Base-by-base conservation (phyloP, 2,888 invertebrate genomes). In the Hofmannophila pseudospretella region DNA sequence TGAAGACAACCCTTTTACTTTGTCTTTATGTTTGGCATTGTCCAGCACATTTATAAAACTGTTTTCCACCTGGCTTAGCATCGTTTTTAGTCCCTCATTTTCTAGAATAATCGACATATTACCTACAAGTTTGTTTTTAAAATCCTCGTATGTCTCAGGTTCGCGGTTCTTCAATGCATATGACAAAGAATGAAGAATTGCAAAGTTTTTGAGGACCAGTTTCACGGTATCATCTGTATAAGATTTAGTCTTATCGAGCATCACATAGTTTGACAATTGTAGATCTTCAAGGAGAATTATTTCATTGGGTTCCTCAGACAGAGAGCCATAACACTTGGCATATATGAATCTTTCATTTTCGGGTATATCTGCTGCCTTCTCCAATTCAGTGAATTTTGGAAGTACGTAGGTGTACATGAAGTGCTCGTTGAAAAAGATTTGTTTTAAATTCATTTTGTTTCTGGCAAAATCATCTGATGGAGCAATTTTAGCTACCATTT, bases 231-330 rank as follows among this genome's bases (percentile, higher is more conserved):
- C 38, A 29, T 32, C n/a, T n/a, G n/a, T n/a, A n/a, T n/a, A n/a
- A n/a, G 38, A 28, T 19, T 16, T 27, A 7, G 55, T 47, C 46
- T 57, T 55, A 32, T 67, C 54, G 0, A 63, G 29, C 50, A 67
- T 63, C 7, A 36, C 28, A 36, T 47, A 67, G 20, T 51, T 43
- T 2, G 36, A 36, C 1, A 43, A 44, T 1, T 38, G 49, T 5
- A 73, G 40, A 43, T 73, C 73, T 52, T 70, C 67, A n/a, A 73
- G 38, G 7, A 70, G 38, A 9, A 73, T 54, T 0, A 67, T 46
- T 54, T 73, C 71, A 16, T 66, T 37, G 0, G 55, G 54, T 12
- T 42, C 42, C 36, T 62, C 60, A 1, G 33, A 31, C 1, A 42
- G 40, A 2, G 49, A 39, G 10, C 68, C 71, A 11, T 67, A 69